phyloP scores from a whole-genome alignment of 35 echinoderm and acorn worm species.

The Lytechinus variegatus region DNA sequence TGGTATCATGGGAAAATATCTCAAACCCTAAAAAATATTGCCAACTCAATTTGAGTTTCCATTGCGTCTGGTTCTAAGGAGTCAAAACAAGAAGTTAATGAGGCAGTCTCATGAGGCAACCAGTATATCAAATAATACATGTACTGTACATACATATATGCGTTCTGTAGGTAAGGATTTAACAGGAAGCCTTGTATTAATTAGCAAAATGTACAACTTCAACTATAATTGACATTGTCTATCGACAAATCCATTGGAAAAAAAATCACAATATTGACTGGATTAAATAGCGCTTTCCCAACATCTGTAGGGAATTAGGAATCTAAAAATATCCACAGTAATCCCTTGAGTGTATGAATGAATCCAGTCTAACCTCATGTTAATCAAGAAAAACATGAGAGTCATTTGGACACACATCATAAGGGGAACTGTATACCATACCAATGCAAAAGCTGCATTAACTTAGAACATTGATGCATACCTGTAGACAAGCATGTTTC shows the following conservation, averaged over 20 bases:
- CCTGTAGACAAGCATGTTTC: no score
- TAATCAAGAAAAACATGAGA: neutral
- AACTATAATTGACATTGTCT: neutral
- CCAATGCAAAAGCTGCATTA: no score
- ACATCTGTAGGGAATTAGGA: neutral
- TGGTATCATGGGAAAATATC: neutral
- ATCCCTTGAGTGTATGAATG: neutral
- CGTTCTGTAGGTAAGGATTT: neutral
- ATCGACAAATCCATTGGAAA: no score
- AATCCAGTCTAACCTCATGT: neutral
- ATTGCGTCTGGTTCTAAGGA: neutral
- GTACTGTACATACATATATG: no score
- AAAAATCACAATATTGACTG: neutral
- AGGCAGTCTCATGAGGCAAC: neutral
- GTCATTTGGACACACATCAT: neutral
- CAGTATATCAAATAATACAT: neutral
- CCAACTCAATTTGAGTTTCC: neutral
- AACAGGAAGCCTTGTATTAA: neutral
- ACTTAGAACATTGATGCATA: no score
- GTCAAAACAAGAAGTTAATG: neutral
- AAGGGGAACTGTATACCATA: no score
- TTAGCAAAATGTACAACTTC: neutral
- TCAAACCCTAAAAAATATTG: neutral
- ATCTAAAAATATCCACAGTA: neutral
- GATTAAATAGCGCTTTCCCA: neutral